These are phyloP conservation scores for Geotrypetes seraphini DNA, from an alignment of 2,797 vertebrate species.

Conservation along the genomic window DNA sequence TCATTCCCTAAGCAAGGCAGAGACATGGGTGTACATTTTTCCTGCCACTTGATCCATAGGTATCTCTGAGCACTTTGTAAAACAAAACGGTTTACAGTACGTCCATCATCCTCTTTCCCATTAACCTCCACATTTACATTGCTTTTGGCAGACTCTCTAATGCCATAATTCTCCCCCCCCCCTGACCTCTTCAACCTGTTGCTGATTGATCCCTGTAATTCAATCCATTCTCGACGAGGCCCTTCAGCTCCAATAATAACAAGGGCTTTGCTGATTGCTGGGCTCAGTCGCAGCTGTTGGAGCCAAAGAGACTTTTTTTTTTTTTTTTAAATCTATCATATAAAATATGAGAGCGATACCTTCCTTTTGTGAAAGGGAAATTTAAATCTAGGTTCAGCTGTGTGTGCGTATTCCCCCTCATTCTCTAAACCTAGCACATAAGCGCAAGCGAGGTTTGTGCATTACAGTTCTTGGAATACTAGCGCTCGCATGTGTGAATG, in stretches of 20 bases:
- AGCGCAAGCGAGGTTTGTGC: no score
- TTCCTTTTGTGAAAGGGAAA: conserved; percentile 10
- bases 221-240: conserved; percentile 46
- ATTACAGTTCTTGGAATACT: no score
- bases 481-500: no score
- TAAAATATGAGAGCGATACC: conserved; percentile 15
- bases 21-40: no score
- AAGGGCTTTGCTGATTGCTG: conserved; percentile 38
- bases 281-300: conserved; percentile 39
- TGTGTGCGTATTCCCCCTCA: no score
- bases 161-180: conserved; percentile 39
- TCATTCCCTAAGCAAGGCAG: no score
- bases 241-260: conserved; percentile 46
- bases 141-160: conserved; percentile 26
- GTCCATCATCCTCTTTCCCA: conserved; percentile 29
- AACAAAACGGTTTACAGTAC: conserved; percentile 41
- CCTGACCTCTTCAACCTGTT: conserved; percentile 31
- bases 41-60: no score
- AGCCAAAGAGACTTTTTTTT: conserved; percentile 32
- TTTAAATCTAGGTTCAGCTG: neutral
- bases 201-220: conserved; percentile 47
- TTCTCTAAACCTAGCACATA: no score
- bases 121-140: conserved; percentile 32
- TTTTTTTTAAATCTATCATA: conserved; percentile 8
- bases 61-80: no score